These are phyloP conservation scores for Rachycentron canadum DNA, from an alignment of 2,797 vertebrate genomes.

Conservation along the genomic window DNA sequence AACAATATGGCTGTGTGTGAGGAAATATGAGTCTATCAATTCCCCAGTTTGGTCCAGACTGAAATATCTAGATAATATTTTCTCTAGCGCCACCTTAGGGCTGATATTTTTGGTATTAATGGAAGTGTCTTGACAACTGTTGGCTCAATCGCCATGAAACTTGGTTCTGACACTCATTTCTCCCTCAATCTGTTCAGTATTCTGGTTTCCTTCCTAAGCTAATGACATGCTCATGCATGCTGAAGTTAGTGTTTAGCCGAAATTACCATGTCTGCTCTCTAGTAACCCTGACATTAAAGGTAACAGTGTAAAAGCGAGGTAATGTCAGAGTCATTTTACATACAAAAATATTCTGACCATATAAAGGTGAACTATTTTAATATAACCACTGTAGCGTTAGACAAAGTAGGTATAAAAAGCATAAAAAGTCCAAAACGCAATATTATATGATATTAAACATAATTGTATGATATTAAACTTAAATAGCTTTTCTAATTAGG, in stretches of 20 bases:
- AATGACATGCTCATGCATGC: background rate
- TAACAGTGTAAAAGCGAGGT: background rate
- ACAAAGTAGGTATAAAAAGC: background rate
- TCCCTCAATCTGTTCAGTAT: background rate
- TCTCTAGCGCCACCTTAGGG: background rate
- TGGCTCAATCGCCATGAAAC: background rate
- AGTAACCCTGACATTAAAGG: background rate
- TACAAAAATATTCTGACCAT: background rate
- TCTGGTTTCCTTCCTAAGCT: background rate
- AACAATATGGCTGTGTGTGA: background rate
- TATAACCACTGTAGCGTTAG: background rate
- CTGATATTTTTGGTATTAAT: background rate
- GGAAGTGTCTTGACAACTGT: background rate
- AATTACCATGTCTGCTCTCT: background rate
- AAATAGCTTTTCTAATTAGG: conserved; percentile 40
- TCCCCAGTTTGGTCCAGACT: background rate
- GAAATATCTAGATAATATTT: conserved; percentile 3
- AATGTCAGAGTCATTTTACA: background rate
- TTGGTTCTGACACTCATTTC: background rate
- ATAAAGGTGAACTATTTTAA: conserved; percentile 8
- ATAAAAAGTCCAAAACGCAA: background rate
- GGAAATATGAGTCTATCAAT: background rate
- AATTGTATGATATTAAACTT: no score
- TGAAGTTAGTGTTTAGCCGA: background rate
- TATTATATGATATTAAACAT: no score